Conservation (phyloP, 2,888 invertebrate species). For the Parapristionchus giblindavisi region DNA sequence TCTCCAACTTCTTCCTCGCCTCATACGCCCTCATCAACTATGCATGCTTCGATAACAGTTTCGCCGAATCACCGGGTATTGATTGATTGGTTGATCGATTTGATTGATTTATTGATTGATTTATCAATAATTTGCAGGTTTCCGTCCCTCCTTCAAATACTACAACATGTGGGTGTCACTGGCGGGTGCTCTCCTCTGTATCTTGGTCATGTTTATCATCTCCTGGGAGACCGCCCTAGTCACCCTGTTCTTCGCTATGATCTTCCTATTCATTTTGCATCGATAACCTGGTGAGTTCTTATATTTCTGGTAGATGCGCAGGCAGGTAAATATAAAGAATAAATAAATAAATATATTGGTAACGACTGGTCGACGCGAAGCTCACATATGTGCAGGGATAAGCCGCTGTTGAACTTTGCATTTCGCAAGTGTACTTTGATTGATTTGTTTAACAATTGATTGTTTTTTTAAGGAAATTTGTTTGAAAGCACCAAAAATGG, state of each 20-base stretch:
- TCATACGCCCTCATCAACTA: constrained; percentile 93
- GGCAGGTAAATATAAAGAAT: too few species aligned
- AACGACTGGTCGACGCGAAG: too few species aligned
- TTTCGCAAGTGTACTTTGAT: too few species aligned
- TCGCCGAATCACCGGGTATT: constrained; percentile 78
- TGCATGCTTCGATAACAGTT: constrained; percentile 90
- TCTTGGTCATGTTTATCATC: constrained; percentile 75
- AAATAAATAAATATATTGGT: too few species aligned
- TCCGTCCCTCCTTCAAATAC: constrained; percentile 74
- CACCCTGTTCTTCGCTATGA: constrained; percentile 74
- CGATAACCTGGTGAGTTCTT: constrained; percentile 84
- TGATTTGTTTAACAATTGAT: too few species aligned
- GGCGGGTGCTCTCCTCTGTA: constrained; percentile 78
- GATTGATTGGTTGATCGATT: too few species aligned
- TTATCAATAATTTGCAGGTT: constrained; percentile 60
- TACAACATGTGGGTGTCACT: constrained; percentile 91
- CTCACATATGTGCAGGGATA: too few species aligned
- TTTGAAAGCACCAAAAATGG: too few species aligned
- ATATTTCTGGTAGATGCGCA: too few species aligned
- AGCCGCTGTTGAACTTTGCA: too few species aligned
- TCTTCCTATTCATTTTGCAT: constrained; percentile 91
- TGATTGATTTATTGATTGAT: too few species aligned
- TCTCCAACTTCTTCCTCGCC: constrained; percentile 91
- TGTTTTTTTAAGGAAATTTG: too few species aligned
- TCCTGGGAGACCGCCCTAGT: constrained; percentile 72